phyloP scores from a whole-genome alignment of 2,113 vertebrate genomes.

The Excalfactoria chinensis region DNA sequence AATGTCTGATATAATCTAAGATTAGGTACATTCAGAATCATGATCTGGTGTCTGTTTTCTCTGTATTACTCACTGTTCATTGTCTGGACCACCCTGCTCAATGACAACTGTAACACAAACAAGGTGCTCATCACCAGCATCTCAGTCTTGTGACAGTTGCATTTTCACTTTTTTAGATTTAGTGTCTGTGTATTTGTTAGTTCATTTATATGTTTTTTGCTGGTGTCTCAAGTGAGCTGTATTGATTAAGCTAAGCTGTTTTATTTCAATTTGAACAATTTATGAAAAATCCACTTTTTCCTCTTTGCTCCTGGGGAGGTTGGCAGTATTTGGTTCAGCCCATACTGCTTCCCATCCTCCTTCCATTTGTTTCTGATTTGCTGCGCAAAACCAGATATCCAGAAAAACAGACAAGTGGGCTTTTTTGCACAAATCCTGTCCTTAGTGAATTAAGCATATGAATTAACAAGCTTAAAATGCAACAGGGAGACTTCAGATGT shows the following conservation, averaged over 20 bases:
- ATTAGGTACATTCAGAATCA: neutral
- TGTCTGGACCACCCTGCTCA: neutral
- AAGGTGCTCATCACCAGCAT: neutral
- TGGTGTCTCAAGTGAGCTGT: neutral
- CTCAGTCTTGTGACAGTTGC: neutral
- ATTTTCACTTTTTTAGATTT: neutral
- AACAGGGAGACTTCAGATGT: neutral
- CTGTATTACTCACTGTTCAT: neutral
- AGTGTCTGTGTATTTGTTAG: no score
- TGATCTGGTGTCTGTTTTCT: neutral
- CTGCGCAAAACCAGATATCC: neutral
- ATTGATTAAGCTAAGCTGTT: neutral
- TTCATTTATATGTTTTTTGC: neutral
- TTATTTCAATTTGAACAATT: neutral
- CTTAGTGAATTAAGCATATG: neutral
- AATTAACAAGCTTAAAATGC: neutral
- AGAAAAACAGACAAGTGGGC: neutral
- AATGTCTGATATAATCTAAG: neutral
- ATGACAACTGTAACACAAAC: neutral
- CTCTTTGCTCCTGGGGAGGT: neutral
- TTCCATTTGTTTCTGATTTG: neutral
- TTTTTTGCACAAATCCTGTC: neutral
- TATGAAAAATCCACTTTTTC: neutral
- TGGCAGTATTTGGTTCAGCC: neutral
- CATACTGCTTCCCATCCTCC: neutral